phyloP scores from a whole-genome alignment of 2,113 vertebrate species.

The Acrocephalus kingi region DNA sequence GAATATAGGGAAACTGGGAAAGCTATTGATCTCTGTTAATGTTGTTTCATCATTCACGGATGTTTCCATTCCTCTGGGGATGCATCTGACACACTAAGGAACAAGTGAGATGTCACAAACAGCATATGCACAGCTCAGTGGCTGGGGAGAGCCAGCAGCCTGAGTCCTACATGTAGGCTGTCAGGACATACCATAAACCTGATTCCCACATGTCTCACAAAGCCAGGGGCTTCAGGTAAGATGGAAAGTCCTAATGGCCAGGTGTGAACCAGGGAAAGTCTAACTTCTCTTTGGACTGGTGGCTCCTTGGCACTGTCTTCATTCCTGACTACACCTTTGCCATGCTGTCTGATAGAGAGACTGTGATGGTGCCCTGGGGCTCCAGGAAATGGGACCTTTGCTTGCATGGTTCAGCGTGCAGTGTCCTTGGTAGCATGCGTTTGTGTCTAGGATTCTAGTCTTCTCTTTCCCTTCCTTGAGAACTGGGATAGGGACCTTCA shows the following conservation, averaged over 20 bases:
- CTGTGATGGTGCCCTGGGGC: background rate
- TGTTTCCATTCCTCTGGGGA: background rate
- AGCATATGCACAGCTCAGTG: background rate
- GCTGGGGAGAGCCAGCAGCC: background rate
- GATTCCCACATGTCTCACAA: background rate
- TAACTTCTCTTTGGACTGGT: background rate
- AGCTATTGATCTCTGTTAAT: background rate
- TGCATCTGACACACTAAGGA: background rate
- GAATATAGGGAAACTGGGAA: background rate
- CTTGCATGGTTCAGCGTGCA: background rate
- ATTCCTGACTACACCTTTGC: background rate
- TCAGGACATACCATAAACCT: background rate
- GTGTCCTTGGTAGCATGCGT: fast-evolving
- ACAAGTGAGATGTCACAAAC: background rate
- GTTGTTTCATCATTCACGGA: background rate
- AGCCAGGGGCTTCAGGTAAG: background rate
- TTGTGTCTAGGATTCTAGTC: background rate
- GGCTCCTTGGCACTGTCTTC: background rate
- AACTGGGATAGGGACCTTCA: background rate
- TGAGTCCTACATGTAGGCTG: background rate
- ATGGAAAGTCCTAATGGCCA: background rate
- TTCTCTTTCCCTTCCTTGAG: background rate
- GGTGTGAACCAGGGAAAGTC: background rate
- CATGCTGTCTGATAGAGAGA: background rate
- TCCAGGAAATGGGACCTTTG: background rate